These are phyloP conservation scores for Synanthedon vespiformis DNA, from an alignment of 2,888 invertebrate species.

Conservation along the genomic window DNA sequence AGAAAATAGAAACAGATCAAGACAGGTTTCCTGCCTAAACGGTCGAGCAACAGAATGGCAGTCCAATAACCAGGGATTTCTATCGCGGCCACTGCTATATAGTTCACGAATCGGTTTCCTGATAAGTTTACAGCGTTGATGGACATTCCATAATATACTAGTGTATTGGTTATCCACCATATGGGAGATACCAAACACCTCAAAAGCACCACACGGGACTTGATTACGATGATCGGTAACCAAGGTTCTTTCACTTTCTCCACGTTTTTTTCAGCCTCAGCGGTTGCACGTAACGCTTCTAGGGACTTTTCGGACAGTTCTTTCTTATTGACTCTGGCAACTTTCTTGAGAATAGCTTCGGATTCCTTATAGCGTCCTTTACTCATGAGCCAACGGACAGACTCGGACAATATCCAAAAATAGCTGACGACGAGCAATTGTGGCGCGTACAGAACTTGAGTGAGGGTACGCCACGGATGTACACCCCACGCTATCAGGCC, in stretches of 20 bases:
- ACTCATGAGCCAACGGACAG: constrained; percentile 81
- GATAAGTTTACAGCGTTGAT: constrained; percentile 76
- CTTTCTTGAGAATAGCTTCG: constrained; percentile 71
- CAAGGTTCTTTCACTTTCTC: constrained; percentile 41
- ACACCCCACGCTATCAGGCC: constrained; percentile 79
- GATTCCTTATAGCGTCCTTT: constrained; percentile 77
- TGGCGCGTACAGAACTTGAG: constrained; percentile 78
- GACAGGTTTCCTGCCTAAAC: constrained; percentile 73
- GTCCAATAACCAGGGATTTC: constrained; percentile 81
- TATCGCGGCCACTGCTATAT: constrained; percentile 73
- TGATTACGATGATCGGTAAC: constrained; percentile 37
- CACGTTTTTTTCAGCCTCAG: constrained; percentile 35
- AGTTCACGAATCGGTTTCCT: constrained; percentile 77
- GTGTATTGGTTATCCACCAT: constrained; percentile 78
- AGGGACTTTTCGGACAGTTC: constrained; percentile 68
- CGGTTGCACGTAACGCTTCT: constrained; percentile 39
- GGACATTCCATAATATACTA: constrained; percentile 79
- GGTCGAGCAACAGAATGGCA: constrained; percentile 73
- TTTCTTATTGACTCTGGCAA: constrained; percentile 73
- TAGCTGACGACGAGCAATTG: constrained; percentile 76
- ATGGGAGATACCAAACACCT: constrained; percentile 58
- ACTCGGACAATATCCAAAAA: constrained; percentile 80
- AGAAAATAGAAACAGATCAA: constrained; percentile 72
- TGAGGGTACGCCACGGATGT: constrained; percentile 76
- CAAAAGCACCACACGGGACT: constrained; percentile 32